Evolutionary conservation across 2,113 vertebrate species (phyloP).

Genomic region (Entomyzon cyanotis): DNA sequence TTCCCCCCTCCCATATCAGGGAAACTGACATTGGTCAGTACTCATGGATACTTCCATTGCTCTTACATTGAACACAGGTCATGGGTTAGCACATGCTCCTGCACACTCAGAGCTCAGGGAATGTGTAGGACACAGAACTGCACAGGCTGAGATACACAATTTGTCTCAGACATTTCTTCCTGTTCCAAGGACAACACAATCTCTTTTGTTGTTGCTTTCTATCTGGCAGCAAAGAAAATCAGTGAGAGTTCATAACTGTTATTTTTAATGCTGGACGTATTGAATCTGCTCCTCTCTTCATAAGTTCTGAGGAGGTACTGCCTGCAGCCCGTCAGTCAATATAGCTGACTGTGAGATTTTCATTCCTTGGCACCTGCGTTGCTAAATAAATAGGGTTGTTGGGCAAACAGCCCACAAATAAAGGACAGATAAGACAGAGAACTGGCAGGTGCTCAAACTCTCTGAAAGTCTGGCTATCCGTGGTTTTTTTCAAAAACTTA

Average conservation of each 20-base stretch:
- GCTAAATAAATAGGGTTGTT: not conserved
- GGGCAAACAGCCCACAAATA: constrained; percentile 12
- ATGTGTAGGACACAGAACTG: not conserved
- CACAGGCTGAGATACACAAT: not conserved
- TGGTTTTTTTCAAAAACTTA: not conserved
- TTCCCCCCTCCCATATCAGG: not conserved
- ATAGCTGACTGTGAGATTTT: constrained; percentile 13
- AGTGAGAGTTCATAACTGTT: not conserved
- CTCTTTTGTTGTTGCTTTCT: constrained; percentile 5
- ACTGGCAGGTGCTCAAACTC: not conserved
- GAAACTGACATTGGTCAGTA: not conserved
- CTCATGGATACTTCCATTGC: not conserved
- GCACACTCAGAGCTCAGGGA: not conserved
- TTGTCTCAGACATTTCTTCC: not conserved
- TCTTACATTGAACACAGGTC: not conserved
- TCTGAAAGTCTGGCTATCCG: not conserved
- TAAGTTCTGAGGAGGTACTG: not conserved
- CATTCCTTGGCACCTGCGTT: constrained; percentile 18
- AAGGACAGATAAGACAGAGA: not conserved
- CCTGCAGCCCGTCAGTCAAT: not conserved
- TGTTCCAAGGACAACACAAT: constrained; percentile 1
- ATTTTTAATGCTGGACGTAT: not conserved
- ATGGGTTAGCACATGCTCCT: rapidly evolving
- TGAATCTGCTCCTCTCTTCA: not conserved
- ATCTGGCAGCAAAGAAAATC: not conserved